Evolutionary conservation across 2,888 invertebrate genomes (phyloP).

Genomic region (Onthophagus sagittarius): DNA sequence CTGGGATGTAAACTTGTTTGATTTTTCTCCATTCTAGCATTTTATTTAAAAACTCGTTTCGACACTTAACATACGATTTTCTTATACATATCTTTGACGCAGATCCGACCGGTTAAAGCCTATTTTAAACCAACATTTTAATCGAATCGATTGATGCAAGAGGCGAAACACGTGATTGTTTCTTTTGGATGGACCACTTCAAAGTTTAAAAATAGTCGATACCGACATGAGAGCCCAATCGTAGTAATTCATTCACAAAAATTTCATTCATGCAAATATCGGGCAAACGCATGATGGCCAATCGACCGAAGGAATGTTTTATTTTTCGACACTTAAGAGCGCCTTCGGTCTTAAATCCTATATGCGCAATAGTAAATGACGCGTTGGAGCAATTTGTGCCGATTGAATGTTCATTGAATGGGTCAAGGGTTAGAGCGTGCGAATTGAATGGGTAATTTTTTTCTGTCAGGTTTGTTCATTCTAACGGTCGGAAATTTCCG

Average conservation of each 20-base stretch:
- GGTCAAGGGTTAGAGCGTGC: constrained; percentile 30
- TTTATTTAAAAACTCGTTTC: background rate
- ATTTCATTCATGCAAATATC: background rate
- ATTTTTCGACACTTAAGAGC: background rate
- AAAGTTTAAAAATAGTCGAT: constrained; percentile 26
- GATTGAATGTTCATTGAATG: constrained; percentile 27
- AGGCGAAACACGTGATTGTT: background rate
- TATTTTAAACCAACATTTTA: no score
- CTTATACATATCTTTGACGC: background rate
- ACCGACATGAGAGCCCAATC: constrained; percentile 25
- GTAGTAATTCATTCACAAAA: background rate
- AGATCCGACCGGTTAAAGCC: no score
- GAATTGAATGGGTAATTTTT: constrained; percentile 16
- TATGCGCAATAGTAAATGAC: constrained; percentile 28
- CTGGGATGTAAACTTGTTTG: no score
- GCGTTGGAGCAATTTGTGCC: constrained; percentile 26
- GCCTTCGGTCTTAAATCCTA: constrained; percentile 24
- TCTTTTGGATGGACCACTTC: background rate
- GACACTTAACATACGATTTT: background rate
- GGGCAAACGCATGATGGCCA: background rate
- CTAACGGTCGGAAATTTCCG: constrained; percentile 5
- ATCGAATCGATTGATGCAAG: background rate
- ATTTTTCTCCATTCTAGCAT: background rate
- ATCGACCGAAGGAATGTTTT: background rate
- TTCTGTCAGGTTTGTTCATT: background rate